Conservation (phyloP, 2,888 invertebrate species). For the Hypena proboscidalis region DNA sequence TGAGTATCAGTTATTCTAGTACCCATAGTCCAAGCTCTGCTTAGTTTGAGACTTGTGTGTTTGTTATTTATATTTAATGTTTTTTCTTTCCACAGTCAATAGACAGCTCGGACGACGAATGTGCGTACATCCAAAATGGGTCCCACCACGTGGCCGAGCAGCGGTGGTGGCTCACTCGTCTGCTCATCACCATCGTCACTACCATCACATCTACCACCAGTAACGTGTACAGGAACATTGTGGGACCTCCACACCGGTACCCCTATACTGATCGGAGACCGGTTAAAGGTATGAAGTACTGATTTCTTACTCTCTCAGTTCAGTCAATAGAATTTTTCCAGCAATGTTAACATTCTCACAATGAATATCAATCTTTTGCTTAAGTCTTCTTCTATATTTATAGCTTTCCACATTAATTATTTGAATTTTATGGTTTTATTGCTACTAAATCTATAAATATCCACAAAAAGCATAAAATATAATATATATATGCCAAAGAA, state of each 20-base stretch:
- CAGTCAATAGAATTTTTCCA: too few species aligned
- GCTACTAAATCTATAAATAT: too few species aligned
- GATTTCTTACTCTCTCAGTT: too few species aligned
- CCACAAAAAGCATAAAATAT: too few species aligned
- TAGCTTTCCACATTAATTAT: too few species aligned
- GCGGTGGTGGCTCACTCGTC: constrained; percentile 72
- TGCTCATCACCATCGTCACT: constrained; percentile 61
- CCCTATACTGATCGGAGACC: constrained; percentile 72
- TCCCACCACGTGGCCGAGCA: constrained; percentile 46
- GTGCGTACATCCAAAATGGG: constrained; percentile 55
- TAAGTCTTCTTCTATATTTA: too few species aligned
- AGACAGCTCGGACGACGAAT: constrained; percentile 76
- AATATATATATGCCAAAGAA: too few species aligned
- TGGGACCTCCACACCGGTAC: constrained; percentile 70
- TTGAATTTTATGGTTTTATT: too few species aligned
- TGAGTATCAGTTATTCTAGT: too few species aligned
- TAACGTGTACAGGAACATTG: constrained; percentile 59
- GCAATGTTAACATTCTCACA: too few species aligned
- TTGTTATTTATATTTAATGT: neutral
- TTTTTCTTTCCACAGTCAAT: constrained; percentile 52
- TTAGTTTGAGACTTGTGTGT: neutral
- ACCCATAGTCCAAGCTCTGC: too few species aligned
- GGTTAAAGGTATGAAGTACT: constrained; percentile 59
- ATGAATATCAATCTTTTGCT: too few species aligned
- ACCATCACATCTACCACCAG: constrained; percentile 54